Base-by-base conservation (phyloP, 2,888 invertebrate species). In the Ypsolopha sequella region DNA sequence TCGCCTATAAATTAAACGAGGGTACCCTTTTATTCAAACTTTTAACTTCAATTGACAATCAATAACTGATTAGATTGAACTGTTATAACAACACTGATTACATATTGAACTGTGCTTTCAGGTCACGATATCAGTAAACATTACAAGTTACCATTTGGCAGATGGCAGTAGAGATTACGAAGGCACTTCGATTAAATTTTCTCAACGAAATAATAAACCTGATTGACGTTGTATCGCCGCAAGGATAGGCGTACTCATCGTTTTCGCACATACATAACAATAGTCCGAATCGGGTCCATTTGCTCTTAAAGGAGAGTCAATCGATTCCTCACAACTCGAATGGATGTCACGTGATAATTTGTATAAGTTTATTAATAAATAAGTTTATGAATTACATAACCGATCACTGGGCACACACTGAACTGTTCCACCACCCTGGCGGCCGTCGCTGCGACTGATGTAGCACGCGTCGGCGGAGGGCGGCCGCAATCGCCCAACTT, bases 381-480 rank as follows among this genome's bases (percentile, higher is more conserved):
- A 84, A 80, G 78, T 82, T 81, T 79, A 74, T 75, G 68, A 78
- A 80, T 86, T 86, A 86, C 78, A 86, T 86, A 86, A 86, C 77
- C 78, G 71, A 73, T 67, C 78, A 75, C 75, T 65, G 68, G 68
- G 67, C 65, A 69, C 68, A 70, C 75, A 70, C 68, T 64, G 76
- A 77, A 72, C 73, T 76, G 76, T 72, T 77, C 77, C 77, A 75
- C 78, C 85, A 80, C 80, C 82, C 80, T 62, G 78, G 78, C 80
- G 81, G 82, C 76, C 68, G 73, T 74, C 76, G 76, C 80, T 77
- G 80, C 80, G 82, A 86, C 86, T 86, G 84, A 68, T 68, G 73
- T 73, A 75, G 73, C 80, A 76, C 80, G 81, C 80, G 78, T 76
- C 80, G 76, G 68, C 77, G 75, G 73, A 74, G 81, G 84, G 78